These are phyloP conservation scores for Apteryx mantelli DNA, from an alignment of 2,113 vertebrate genomes.

Conservation along the genomic window DNA sequence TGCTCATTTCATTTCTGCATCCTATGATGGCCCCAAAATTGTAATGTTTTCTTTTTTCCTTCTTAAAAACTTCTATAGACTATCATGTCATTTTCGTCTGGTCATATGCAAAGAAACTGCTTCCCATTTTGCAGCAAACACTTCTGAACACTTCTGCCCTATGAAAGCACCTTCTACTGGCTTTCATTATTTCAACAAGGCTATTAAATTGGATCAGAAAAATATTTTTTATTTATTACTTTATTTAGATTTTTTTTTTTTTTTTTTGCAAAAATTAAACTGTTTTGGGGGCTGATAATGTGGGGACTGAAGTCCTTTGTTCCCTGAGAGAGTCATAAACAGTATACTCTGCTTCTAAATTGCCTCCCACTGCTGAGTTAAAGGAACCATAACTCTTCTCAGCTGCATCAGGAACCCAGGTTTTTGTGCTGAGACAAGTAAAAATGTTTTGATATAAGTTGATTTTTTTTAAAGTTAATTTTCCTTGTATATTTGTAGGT, in stretches of 20 bases:
- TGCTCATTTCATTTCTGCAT: not conserved
- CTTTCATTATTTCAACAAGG: not conserved
- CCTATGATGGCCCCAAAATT: not conserved
- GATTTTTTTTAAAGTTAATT: not conserved
- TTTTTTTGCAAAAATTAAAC: not conserved
- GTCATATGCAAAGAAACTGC: not conserved
- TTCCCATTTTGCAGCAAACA: not conserved
- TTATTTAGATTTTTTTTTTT: not conserved
- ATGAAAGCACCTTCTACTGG: not conserved
- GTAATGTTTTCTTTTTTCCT: not conserved
- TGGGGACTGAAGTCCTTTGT: not conserved
- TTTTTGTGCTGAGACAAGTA: not conserved
- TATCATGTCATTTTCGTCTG: not conserved
- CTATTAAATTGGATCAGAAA: not conserved
- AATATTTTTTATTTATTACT: not conserved
- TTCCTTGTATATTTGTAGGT: not conserved
- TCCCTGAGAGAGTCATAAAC: not conserved
- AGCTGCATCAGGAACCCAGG: not conserved
- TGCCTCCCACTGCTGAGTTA: not conserved
- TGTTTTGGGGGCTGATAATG: accelerated
- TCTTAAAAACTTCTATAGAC: not conserved
- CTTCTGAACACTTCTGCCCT: not conserved
- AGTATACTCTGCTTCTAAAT: not conserved
- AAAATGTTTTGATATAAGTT: not conserved
- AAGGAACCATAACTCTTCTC: not conserved